phyloP scores from a whole-genome alignment of 2,888 invertebrate genomes.

The Agrilus cyanescens region DNA sequence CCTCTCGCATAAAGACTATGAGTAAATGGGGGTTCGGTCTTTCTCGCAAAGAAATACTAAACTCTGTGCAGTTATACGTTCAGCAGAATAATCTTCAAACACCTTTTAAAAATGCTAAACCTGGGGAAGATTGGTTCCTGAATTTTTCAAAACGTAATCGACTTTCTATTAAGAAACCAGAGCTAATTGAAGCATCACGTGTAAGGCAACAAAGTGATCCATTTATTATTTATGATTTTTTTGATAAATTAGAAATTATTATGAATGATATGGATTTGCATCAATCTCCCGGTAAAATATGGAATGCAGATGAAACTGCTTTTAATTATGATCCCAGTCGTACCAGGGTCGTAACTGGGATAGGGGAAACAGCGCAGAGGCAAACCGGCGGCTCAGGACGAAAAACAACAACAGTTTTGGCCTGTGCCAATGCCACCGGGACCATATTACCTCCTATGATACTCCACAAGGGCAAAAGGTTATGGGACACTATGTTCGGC shows the following conservation, averaged over 20 bases:
- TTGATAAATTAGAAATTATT: conserved; percentile 10
- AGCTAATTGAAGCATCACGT: conserved; percentile 17
- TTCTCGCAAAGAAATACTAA: conserved; percentile 22
- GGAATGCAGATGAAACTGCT: conserved; percentile 14
- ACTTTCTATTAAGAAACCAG: conserved; percentile 17
- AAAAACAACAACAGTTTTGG: conserved; percentile 24
- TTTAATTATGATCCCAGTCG: conserved; percentile 11
- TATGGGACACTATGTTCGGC: conserved; percentile 21
- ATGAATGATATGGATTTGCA: conserved; percentile 15
- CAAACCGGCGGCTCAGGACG: conserved; percentile 21
- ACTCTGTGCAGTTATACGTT: conserved; percentile 21
- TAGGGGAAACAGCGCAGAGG: conserved; percentile 9
- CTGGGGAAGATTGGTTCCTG: conserved; percentile 20
- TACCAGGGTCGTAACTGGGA: conserved; percentile 14
- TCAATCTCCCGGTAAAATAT: conserved; percentile 18
- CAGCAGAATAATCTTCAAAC: conserved; percentile 16
- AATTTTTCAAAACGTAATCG: conserved; percentile 16
- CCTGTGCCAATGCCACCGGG: conserved; percentile 18
- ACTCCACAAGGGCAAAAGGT: conserved; percentile 25
- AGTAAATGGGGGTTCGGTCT: conserved; percentile 27
- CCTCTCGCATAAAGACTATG: conserved; percentile 19
- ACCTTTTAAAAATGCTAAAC: conserved; percentile 18
- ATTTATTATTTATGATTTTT: conserved; percentile 16
- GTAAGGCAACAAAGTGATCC: conserved; percentile 16
- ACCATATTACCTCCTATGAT: conserved; percentile 26